Evolutionary conservation across 2,888 invertebrate genomes (phyloP).

Genomic region (Phyllotreta striolata): DNA sequence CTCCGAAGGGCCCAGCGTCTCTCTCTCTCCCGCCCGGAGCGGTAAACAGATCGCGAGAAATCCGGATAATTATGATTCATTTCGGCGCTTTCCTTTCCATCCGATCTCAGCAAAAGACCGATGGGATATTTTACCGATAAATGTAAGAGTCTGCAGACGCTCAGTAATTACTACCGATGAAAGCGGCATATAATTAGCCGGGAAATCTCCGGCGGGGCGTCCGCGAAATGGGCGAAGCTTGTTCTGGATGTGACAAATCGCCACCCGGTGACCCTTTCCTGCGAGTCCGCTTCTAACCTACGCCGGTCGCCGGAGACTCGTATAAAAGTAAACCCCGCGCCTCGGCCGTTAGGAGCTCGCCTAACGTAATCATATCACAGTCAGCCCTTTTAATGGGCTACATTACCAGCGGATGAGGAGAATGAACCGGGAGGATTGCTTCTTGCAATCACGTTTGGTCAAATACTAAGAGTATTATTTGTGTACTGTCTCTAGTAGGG

Average conservation of each 20-base stretch:
- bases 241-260: constrained; percentile 63
- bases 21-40: constrained; percentile 44
- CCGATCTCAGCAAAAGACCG: no score
- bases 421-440: no score
- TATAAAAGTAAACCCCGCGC: constrained; percentile 53
- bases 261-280: constrained; percentile 62
- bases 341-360: constrained; percentile 39
- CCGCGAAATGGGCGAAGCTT: constrained; percentile 62
- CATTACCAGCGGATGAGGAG: constrained; percentile 53
- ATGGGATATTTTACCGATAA: no score
- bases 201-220: constrained; percentile 49
- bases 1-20: constrained; percentile 49
- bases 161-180: constrained; percentile 46
- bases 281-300: constrained; percentile 56
- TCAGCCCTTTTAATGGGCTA: constrained; percentile 54
- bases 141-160: no score
- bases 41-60: constrained; percentile 47
- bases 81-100: constrained; percentile 28
- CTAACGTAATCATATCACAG: constrained; percentile 55
- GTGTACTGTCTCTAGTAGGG: no score
- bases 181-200: constrained; percentile 39
- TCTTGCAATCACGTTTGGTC: no score
- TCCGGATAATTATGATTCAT: constrained; percentile 49
- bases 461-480: no score
- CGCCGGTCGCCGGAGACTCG: constrained; percentile 56